Conservation (phyloP, 92 coral and sea anemone genomes). For the Porites cylindrica region DNA sequence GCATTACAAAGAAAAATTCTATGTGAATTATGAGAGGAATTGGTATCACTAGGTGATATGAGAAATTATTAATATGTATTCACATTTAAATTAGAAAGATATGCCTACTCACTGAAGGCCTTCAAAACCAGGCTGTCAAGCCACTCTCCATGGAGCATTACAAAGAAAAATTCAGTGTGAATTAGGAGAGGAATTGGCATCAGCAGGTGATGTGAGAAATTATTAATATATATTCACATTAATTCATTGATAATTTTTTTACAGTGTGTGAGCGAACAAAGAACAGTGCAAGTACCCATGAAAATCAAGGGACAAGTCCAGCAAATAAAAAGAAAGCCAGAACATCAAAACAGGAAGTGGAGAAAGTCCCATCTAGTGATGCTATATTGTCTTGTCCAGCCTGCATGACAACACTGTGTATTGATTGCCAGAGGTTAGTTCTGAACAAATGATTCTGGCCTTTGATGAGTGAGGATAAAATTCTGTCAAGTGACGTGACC, state of each 20-base stretch:
- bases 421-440: conserved; percentile 94
- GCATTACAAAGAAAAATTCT: too few relatives aligned
- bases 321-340: conserved; percentile 19
- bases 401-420: conserved; percentile 89
- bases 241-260: background rate
- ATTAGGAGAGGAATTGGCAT: too few relatives aligned
- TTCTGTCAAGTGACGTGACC: background rate
- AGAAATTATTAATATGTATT: too few relatives aligned
- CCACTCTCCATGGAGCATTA: too few relatives aligned
- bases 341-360: conserved; percentile 46
- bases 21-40: too few relatives aligned
- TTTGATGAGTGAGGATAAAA: too few relatives aligned
- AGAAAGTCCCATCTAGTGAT: conserved; percentile 88
- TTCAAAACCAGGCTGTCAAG: too few relatives aligned
- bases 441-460: background rate
- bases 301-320: conserved; percentile 8
- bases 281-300: conserved; percentile 3
- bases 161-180: too few relatives aligned
- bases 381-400: conserved; percentile 98
- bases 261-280: conserved; percentile 3
- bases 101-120: too few relatives aligned
- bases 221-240: background rate
- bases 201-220: too few relatives aligned
- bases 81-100: too few relatives aligned
- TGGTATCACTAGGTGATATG: too few relatives aligned